phyloP scores from a whole-genome alignment of 2,888 invertebrate species.

The Acronicta psi region DNA sequence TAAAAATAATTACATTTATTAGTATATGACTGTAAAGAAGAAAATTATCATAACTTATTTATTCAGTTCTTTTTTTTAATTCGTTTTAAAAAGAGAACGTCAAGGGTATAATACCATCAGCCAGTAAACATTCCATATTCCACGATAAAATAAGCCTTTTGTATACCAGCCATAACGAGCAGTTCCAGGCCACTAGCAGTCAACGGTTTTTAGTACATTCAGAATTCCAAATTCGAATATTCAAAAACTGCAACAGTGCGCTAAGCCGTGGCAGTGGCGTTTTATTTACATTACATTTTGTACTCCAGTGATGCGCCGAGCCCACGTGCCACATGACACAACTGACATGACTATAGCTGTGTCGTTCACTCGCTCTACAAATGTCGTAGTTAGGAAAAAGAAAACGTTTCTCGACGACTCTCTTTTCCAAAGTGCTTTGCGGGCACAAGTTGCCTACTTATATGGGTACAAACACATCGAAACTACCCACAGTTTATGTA shows the following conservation, averaged over 20 bases:
- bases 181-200: slow-evolving; percentile 25
- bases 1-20: too few relatives aligned
- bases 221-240: slow-evolving; percentile 38
- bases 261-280: slow-evolving; percentile 49
- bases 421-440: slow-evolving; percentile 66
- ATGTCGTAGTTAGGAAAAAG: slow-evolving; percentile 56
- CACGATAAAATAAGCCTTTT: slow-evolving; percentile 7
- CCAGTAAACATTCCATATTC: background rate
- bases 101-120: slow-evolving; percentile 1
- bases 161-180: slow-evolving; percentile 10
- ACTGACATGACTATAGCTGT: slow-evolving; percentile 35
- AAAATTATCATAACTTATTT: too few relatives aligned
- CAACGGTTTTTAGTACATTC: slow-evolving; percentile 29
- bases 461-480: slow-evolving; percentile 57
- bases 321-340: slow-evolving; percentile 40
- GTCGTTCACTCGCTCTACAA: slow-evolving; percentile 51
- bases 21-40: too few relatives aligned
- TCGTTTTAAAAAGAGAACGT: background rate
- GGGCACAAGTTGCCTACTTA: slow-evolving; percentile 67
- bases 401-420: slow-evolving; percentile 52
- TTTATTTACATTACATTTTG: slow-evolving; percentile 57
- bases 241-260: slow-evolving; percentile 46
- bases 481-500: slow-evolving; percentile 65
- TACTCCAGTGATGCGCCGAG: slow-evolving; percentile 41
- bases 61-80: too few relatives aligned